Evolutionary conservation across 64 coral and sea anemone genomes (phyloP).

Genomic region (Montipora foliosa): DNA sequence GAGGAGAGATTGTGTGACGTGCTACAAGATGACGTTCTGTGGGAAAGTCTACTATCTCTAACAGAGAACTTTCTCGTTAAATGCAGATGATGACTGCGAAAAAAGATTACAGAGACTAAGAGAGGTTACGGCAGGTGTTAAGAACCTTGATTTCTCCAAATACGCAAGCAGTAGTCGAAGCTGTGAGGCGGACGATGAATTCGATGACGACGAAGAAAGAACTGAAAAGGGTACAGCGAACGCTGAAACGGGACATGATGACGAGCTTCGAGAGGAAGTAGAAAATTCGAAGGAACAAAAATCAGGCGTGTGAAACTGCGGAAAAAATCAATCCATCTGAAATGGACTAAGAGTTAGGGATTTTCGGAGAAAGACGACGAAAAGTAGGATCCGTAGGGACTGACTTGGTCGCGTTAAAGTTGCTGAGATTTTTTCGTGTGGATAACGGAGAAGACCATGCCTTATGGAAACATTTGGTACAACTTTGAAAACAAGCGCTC

Average conservation of each 20-base stretch:
- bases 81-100: constrained; percentile 37
- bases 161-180: constrained; percentile 90
- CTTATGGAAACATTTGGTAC: background rate
- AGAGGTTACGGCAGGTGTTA: constrained; percentile 25
- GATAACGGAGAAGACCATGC: background rate
- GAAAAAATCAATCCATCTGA: background rate
- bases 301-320: background rate
- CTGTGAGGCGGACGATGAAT: constrained; percentile 94
- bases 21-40: no score
- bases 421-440: background rate
- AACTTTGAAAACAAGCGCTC: background rate
- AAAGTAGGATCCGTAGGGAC: background rate
- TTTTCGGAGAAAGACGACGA: background rate
- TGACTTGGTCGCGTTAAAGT: background rate
- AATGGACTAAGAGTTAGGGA: background rate
- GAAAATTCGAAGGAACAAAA: background rate
- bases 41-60: background rate
- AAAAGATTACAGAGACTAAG: constrained; percentile 42
- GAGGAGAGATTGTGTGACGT: no score
- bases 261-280: background rate
- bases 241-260: background rate
- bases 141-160: constrained; percentile 53
- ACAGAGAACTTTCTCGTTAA: background rate
- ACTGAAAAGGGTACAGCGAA: background rate
- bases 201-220: constrained; percentile 64